A percentile compares a stretch with the other conserved stretches of the same genome.
Conservation (phyloP, 1,140 invertebrate species). For the Drosophila lini region DNA sequence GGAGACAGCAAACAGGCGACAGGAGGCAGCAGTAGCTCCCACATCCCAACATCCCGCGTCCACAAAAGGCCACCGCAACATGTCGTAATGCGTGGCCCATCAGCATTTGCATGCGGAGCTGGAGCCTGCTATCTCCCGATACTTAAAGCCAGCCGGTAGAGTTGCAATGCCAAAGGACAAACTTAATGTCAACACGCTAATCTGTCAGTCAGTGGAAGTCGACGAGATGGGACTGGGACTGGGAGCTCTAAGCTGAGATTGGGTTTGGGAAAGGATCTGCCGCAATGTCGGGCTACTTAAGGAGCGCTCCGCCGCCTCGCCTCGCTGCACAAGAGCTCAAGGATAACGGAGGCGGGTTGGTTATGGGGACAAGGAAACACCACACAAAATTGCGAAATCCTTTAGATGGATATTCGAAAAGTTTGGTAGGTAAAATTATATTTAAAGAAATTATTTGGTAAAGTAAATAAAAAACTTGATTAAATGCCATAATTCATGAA, state of each 20-base stretch:
- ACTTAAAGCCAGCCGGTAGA: constrained; percentile 45
- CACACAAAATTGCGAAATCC: background rate
- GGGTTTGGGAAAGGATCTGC: constrained; percentile 26
- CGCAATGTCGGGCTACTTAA: constrained; percentile 61
- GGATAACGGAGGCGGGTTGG: constrained; percentile 4
- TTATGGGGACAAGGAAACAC: background rate
- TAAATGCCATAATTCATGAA: background rate
- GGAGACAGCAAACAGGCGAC: constrained; percentile 10
- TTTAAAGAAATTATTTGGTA: background rate
- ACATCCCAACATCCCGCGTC: background rate
- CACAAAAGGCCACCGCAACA: constrained; percentile 56
- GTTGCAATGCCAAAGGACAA: constrained; percentile 38
- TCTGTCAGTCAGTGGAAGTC: constrained; percentile 58
- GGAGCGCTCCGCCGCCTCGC: constrained; percentile 45
- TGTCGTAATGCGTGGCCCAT: constrained; percentile 68
- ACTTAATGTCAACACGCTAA: constrained; percentile 75
- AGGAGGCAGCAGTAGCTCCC: background rate
- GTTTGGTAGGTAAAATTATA: background rate
- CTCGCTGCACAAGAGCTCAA: constrained; percentile 49
- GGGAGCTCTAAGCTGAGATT: constrained; percentile 2
- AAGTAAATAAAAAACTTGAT: background rate
- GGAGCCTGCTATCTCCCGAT: constrained; percentile 9
- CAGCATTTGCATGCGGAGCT: constrained; percentile 32
- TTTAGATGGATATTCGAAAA: background rate
- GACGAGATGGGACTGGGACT: constrained; percentile 3